Evolutionary conservation across 92 coral and sea anemone species (phyloP).

Genomic region (Plumapathes pennacea): DNA sequence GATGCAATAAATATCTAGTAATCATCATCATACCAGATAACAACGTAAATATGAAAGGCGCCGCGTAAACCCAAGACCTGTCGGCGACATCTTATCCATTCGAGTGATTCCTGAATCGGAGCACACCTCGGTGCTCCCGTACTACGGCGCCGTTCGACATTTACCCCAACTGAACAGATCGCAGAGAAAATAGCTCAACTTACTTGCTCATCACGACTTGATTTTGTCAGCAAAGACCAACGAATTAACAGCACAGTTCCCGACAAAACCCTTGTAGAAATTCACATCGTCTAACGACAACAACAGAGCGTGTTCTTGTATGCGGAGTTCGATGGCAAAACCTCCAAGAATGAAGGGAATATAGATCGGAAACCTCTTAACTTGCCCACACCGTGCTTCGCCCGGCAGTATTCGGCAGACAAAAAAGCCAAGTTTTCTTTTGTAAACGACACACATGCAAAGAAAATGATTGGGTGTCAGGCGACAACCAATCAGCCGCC

Average conservation of each 20-base stretch:
- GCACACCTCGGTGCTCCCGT: no score
- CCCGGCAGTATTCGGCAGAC: slow-evolving; percentile 49
- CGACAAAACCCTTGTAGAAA: slow-evolving; percentile 30
- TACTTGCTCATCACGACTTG: slow-evolving; percentile 79
- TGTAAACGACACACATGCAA: slow-evolving; percentile 91
- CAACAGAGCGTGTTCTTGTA: slow-evolving; percentile 27
- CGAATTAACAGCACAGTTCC: slow-evolving; percentile 27
- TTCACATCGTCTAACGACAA: slow-evolving; percentile 54
- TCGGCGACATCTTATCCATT: no score
- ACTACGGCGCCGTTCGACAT: no score
- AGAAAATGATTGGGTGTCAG: slow-evolving; percentile 92
- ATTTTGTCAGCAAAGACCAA: slow-evolving; percentile 32
- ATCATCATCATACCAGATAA: no score
- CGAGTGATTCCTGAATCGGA: no score
- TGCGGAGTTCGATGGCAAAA: slow-evolving; percentile 1
- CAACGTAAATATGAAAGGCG: no score
- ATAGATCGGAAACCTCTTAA: no score
- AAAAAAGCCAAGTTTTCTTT: slow-evolving; percentile 79
- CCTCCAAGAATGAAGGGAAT: no score
- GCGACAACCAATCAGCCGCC: slow-evolving; percentile 77
- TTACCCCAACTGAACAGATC: slow-evolving; percentile 45
- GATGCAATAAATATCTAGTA: no score
- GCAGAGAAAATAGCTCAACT: slow-evolving; percentile 43
- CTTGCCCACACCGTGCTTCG: no score
- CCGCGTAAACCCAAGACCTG: no score